A percentile compares a stretch with the other conserved stretches of the same genome.
Evolutionary conservation across 2,888 invertebrate species (phyloP).

Genomic region (Bugula neritina): DNA sequence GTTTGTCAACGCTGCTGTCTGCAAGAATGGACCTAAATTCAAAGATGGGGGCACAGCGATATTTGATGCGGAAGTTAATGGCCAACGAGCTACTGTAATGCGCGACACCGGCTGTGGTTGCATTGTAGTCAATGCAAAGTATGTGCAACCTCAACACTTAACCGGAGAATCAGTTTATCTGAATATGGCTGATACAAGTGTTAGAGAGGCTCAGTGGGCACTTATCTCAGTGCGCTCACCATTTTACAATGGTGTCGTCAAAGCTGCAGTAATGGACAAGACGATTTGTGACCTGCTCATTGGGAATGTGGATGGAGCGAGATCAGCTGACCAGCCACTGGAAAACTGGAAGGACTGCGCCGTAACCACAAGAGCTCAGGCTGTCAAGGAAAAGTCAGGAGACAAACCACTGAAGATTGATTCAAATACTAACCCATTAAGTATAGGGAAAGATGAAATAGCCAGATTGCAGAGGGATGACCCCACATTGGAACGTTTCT

Average conservation of each 20-base stretch:
- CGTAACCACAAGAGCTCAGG: constrained; percentile 17
- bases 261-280: constrained; percentile 1
- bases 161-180: constrained; percentile 6
- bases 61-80: not conserved
- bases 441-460: not conserved
- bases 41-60: not conserved
- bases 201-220: constrained; percentile 7
- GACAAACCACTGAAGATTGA: constrained; percentile 1
- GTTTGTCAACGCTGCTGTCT: not conserved
- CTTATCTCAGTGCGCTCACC: not conserved
- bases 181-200: constrained; percentile 4
- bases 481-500: constrained; percentile 10
- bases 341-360: constrained; percentile 21
- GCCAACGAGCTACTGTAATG: constrained; percentile 2
- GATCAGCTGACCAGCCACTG: constrained; percentile 11
- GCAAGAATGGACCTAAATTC: not conserved
- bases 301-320: constrained; percentile 9
- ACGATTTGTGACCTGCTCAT: not conserved
- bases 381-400: not conserved
- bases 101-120: constrained; percentile 3
- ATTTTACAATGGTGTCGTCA: not conserved
- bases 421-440: not conserved
- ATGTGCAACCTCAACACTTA: constrained; percentile 3
- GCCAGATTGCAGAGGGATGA: not conserved
- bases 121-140: constrained; percentile 22